Conservation (phyloP, 2,113 vertebrate species). For the Nansenia antarctica region DNA sequence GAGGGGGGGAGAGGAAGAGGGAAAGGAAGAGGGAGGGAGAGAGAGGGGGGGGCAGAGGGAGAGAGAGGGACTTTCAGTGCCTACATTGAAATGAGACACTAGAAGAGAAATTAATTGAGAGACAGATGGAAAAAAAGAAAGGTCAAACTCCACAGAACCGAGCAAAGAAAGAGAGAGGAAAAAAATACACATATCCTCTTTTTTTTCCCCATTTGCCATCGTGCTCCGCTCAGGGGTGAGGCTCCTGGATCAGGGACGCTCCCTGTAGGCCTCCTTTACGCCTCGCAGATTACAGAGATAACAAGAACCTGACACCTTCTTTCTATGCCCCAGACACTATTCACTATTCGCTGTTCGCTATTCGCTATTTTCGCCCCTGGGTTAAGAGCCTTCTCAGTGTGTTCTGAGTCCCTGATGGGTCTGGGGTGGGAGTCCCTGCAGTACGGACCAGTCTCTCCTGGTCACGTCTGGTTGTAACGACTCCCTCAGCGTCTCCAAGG, state of each 20-base stretch:
- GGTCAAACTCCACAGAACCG: neutral
- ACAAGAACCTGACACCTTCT: slow-evolving; percentile 21
- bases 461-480: neutral
- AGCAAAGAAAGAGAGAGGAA: neutral
- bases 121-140: neutral
- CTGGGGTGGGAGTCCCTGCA: neutral
- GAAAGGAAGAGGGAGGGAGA: too few relatives aligned
- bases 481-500: neutral
- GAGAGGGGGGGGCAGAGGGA: slow-evolving; percentile 4
- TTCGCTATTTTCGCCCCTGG: too few relatives aligned
- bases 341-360: too few relatives aligned
- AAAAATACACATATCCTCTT: neutral
- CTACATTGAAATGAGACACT: slow-evolving; percentile 22
- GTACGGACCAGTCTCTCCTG: neutral
- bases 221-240: too few relatives aligned
- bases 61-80: slow-evolving; percentile 11
- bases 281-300: slow-evolving; percentile 38
- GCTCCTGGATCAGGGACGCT: slow-evolving; percentile 37
- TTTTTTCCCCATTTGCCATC: too few relatives aligned
- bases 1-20: too few relatives aligned
- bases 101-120: neutral
- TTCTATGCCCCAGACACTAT: neutral
- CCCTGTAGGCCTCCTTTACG: slow-evolving; percentile 40
- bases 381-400: slow-evolving; percentile 16
- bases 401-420: slow-evolving; percentile 22